Evolutionary conservation across 2,797 vertebrate genomes (phyloP).

Genomic region (Jordanella pulchra): DNA sequence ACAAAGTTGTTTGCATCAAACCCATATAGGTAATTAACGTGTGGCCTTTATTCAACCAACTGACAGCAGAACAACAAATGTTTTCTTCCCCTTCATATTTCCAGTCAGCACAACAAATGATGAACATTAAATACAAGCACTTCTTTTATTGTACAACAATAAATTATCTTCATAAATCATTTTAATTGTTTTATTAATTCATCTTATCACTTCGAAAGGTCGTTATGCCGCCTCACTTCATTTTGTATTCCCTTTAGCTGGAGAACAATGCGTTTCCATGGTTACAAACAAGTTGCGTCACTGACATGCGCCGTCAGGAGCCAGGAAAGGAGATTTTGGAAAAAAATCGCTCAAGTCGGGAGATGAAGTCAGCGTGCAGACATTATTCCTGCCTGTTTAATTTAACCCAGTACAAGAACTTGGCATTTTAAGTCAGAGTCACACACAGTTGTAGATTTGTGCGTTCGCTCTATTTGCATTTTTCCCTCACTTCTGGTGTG

Average conservation of each 20-base stretch:
- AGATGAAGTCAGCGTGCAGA: slow-evolving; percentile 45
- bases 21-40: no score
- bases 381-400: slow-evolving; percentile 24
- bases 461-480: background rate
- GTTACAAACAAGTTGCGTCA: slow-evolving; percentile 63
- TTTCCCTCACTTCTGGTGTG: background rate
- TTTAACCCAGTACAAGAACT: slow-evolving; percentile 6
- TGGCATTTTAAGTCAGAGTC: background rate
- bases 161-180: no score
- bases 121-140: no score
- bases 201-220: background rate
- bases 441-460: background rate
- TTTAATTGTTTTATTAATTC: background rate
- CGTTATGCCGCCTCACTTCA: background rate
- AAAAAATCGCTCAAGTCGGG: slow-evolving; percentile 31
- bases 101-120: no score
- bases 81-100: no score
- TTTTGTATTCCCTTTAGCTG: background rate
- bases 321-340: slow-evolving; percentile 32
- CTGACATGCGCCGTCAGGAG: slow-evolving; percentile 55
- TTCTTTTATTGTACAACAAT: no score
- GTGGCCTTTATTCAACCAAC: background rate
- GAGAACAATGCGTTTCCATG: background rate
- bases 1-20: background rate
- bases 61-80: background rate